phyloP scores from a whole-genome alignment of 2,888 invertebrate genomes.

The Perdita meconis region DNA sequence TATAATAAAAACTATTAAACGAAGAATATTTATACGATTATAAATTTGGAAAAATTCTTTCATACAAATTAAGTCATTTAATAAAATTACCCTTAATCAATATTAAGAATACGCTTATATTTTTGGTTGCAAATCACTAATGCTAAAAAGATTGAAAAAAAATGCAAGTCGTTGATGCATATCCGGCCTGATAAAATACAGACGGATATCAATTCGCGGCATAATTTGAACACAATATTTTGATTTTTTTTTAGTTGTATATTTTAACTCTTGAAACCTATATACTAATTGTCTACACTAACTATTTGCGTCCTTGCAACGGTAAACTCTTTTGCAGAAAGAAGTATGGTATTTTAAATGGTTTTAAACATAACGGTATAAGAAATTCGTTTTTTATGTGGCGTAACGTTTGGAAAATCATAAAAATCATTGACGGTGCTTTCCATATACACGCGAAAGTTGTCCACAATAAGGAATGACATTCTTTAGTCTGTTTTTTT shows the following conservation, averaged over 20 bases:
- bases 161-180: not conserved
- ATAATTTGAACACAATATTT: not conserved
- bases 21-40: not conserved
- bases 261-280: not conserved
- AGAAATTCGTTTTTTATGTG: conserved; percentile 71
- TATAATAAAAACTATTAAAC: not conserved
- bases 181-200: not conserved
- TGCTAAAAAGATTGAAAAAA: not conserved
- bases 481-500: conserved; percentile 72
- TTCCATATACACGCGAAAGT: conserved; percentile 76
- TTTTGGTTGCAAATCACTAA: not conserved
- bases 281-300: conserved; percentile 46
- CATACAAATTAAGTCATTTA: not conserved
- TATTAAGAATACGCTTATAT: not conserved
- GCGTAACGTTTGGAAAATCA: conserved; percentile 69
- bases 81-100: not conserved
- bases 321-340: conserved; percentile 72
- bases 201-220: not conserved
- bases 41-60: not conserved
- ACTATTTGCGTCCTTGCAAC: conserved; percentile 61
- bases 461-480: conserved; percentile 77
- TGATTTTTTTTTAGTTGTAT: not conserved
- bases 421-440: conserved; percentile 71
- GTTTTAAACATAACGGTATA: conserved; percentile 72
- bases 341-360: conserved; percentile 74